Conservation (phyloP, 2,797 vertebrate genomes). For the Darevskia mixta region DNA sequence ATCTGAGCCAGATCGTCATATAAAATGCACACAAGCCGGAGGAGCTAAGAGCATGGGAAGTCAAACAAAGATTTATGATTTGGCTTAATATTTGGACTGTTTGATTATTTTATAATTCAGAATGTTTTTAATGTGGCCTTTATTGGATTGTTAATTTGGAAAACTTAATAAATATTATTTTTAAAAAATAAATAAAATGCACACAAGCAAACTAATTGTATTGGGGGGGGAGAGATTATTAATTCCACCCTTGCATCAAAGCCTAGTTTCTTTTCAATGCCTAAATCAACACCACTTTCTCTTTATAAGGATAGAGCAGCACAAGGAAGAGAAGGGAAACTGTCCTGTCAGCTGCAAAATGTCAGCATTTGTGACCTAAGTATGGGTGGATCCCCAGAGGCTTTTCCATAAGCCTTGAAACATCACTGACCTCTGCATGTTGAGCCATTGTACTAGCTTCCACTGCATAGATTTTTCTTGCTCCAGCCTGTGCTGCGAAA, state of each 20-base stretch:
- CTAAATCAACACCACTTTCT: neutral
- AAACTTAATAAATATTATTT: too few relatives aligned
- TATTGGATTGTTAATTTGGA: too few relatives aligned
- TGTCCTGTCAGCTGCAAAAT: neutral
- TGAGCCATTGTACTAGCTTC: constrained; percentile 98
- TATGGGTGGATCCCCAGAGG: too few relatives aligned
- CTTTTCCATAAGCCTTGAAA: neutral
- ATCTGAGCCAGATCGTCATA: neutral
- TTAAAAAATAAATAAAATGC: neutral
- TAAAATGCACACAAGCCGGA: neutral
- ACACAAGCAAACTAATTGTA: neutral
- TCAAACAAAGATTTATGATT: too few relatives aligned
- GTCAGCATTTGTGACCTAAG: neutral
- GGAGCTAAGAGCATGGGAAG: too few relatives aligned
- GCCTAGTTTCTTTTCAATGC: neutral
- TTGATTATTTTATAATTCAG: too few relatives aligned
- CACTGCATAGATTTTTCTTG: constrained; percentile 95
- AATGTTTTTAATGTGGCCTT: too few relatives aligned
- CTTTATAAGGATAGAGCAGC: neutral
- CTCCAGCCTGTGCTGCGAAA: constrained; percentile 95
- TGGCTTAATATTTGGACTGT: too few relatives aligned
- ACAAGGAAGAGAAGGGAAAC: neutral
- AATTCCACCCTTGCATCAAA: neutral
- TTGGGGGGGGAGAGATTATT: neutral
- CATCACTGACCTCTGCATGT: constrained; percentile 89